Percentiles rank a stretch among this genome's conserved stretches.
These are phyloP conservation scores for Tribolium freemani DNA, from an alignment of 2,888 invertebrate genomes.

Conservation along the genomic window DNA sequence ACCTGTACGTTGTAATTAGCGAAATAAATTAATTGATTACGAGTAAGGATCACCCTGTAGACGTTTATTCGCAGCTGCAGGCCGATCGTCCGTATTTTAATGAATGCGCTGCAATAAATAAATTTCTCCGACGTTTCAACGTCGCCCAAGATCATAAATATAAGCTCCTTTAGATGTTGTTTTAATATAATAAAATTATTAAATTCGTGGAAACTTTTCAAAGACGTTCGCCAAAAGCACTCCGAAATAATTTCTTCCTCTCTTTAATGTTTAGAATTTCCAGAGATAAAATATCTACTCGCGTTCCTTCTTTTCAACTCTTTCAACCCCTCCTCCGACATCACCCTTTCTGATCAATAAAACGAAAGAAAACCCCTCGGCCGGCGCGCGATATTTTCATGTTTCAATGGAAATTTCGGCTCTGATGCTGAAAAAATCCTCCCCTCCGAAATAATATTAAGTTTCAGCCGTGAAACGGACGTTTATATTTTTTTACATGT, in stretches of 20 bases:
- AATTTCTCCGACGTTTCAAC: slow-evolving; percentile 28
- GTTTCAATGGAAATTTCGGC: slow-evolving; percentile 33
- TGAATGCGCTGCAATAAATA: slow-evolving; percentile 26
- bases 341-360: slow-evolving; percentile 45
- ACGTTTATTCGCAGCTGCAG: neutral
- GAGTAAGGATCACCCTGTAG: neutral
- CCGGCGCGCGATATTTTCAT: slow-evolving; percentile 27
- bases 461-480: slow-evolving; percentile 36
- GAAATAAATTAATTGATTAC: neutral
- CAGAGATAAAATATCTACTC: slow-evolving; percentile 41
- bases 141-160: slow-evolving; percentile 31
- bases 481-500: slow-evolving; percentile 24
- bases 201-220: slow-evolving; percentile 38
- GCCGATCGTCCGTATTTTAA: slow-evolving; percentile 15
- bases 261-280: slow-evolving; percentile 43
- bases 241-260: slow-evolving; percentile 40
- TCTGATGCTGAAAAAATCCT: neutral
- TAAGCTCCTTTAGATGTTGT: slow-evolving; percentile 22
- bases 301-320: slow-evolving; percentile 45
- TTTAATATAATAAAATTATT: slow-evolving; percentile 39
- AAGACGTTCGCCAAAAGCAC: slow-evolving; percentile 38
- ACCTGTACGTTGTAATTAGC: neutral
- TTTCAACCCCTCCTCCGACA: slow-evolving; percentile 38
- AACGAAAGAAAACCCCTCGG: slow-evolving; percentile 36
- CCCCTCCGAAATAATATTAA: slow-evolving; percentile 38